These are phyloP conservation scores for Gallinago solitaria DNA, from an alignment of 2,797 vertebrate genomes.

Conservation along the genomic window DNA sequence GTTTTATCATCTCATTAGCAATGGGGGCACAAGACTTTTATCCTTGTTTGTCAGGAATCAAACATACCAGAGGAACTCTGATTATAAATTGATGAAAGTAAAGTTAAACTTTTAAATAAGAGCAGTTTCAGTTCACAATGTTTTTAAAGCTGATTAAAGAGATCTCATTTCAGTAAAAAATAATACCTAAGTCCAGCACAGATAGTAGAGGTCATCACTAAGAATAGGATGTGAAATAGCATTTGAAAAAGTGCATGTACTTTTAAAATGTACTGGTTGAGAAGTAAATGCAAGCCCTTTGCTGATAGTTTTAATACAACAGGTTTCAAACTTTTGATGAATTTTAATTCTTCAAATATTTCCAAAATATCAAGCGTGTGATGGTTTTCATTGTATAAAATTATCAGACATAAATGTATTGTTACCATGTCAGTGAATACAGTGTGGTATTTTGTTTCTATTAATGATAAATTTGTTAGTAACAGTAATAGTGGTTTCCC, in stretches of 20 bases:
- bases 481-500: not conserved
- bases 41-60: conserved; percentile 90
- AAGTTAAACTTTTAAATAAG: conserved; percentile 85
- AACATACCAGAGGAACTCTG: conserved; percentile 83
- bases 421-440: not conserved
- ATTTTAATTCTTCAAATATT: not conserved
- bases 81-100: conserved; percentile 85
- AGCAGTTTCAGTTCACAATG: conserved; percentile 74
- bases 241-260: not conserved
- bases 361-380: not conserved
- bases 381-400: not conserved
- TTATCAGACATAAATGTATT: not conserved
- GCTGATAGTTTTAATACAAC: not conserved
- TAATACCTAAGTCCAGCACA: conserved; percentile 52
- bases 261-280: not conserved
- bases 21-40: conserved; percentile 89
- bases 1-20: conserved; percentile 97
- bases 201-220: conserved; percentile 56
- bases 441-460: not conserved
- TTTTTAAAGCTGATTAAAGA: conserved; percentile 78
- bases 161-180: conserved; percentile 58
- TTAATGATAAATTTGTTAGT: not conserved
- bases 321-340: not conserved
- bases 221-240: not conserved
- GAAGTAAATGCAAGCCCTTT: not conserved